Conservation (phyloP, 2,888 invertebrate genomes). For the Cephalotes varians region DNA sequence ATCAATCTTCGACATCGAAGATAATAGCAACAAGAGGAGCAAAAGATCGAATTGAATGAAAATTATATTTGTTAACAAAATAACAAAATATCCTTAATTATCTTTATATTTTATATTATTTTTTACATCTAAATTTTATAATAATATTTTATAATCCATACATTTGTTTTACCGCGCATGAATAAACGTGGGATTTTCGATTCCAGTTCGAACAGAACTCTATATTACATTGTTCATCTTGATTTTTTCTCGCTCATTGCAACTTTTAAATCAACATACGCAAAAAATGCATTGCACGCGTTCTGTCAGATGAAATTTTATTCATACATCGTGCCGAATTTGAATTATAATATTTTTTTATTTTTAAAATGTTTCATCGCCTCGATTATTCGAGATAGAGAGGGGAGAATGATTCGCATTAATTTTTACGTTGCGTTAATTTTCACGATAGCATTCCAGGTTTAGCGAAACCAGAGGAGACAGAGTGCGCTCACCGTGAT, state of each 20-base stretch:
- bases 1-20: background rate
- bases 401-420: background rate
- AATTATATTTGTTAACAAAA: background rate
- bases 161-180: background rate
- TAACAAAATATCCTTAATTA: background rate
- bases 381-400: conserved; percentile 51
- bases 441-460: background rate
- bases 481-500: background rate
- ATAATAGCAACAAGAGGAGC: background rate
- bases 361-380: conserved; percentile 73
- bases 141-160: background rate
- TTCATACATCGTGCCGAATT: conserved; percentile 66
- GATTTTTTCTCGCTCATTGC: background rate
- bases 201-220: background rate
- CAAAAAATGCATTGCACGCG: conserved; percentile 63
- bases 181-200: background rate
- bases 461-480: background rate
- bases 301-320: conserved; percentile 74
- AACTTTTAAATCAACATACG: conserved; percentile 17
- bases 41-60: background rate
- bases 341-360: conserved; percentile 78
- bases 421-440: conserved; percentile 31
- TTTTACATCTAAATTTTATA: background rate
- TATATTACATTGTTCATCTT: background rate
- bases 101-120: background rate